A percentile compares a stretch with the other conserved stretches of the same genome.
phyloP scores from a whole-genome alignment of 2,797 vertebrate species.

The Poecilia gillii region DNA sequence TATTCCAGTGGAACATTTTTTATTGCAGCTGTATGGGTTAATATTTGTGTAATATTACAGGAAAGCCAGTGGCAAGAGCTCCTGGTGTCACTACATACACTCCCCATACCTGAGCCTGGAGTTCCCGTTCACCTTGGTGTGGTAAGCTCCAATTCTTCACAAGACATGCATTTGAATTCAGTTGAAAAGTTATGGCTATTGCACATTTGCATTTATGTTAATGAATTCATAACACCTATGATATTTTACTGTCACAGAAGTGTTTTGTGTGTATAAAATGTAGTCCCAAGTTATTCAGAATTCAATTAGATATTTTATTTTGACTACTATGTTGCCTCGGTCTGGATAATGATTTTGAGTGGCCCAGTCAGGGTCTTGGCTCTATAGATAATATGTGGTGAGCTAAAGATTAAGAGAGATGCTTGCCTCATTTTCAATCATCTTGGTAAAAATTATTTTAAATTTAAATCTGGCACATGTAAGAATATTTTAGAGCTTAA shows the following conservation, averaged over 20 bases:
- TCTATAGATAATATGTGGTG: background rate
- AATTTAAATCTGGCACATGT: background rate
- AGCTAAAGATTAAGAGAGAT: background rate
- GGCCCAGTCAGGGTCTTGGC: background rate
- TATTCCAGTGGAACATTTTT: background rate
- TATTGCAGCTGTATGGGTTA: background rate
- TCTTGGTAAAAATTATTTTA: background rate
- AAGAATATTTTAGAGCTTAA: background rate
- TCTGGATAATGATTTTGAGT: background rate
- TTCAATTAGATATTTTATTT: background rate
- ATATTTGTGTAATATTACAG: slow-evolving; percentile 77
- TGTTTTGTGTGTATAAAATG: background rate
- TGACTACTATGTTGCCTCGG: background rate
- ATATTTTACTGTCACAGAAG: background rate
- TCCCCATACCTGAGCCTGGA: slow-evolving; percentile 90
- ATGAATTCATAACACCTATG: background rate
- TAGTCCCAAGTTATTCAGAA: background rate
- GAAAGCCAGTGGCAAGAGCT: slow-evolving; percentile 92
- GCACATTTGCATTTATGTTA: background rate
- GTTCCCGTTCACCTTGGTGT: slow-evolving; percentile 91
- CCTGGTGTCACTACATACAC: slow-evolving; percentile 87
- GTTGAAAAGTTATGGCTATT: background rate
- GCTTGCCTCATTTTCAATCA: background rate
- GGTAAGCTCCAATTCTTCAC: slow-evolving; percentile 76
- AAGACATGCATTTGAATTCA: background rate